Evolutionary conservation across 2,888 invertebrate species (phyloP), one percentile per base, ranked within the genome.

Genomic region (Epicampocera succincta): DNA sequence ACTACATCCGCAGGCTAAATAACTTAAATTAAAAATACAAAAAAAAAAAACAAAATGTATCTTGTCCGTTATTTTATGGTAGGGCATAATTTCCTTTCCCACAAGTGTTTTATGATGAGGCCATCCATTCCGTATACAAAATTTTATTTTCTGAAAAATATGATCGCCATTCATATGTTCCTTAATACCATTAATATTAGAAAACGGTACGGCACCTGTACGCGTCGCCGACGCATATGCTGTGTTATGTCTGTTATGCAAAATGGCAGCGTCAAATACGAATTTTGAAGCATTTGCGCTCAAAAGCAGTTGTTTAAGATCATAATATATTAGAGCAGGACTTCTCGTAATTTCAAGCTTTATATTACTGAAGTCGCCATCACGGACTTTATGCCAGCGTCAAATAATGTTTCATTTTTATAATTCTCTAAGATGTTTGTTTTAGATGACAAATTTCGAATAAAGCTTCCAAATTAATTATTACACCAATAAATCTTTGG

Each of bases 381-480:
- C 58, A 3, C 54, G 42, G n/a, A 3, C 42, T 11, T 60, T 38
- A 15, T 52, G 40, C 81, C 83, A 84, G 21, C 80, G 74, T 71
- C 84, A 82, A 0, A 44, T n/a, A 3, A 61, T 25, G 25, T 84
- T 61, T 60, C 80, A 72, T 65, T 72, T 80, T 38, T 81, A 48
- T 12, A 83, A 48, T 21, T 72, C 58, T 4, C 77, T 68, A 11
- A 74, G 73, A 74, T 82, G 61, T 46, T 56, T 50, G 44, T 65
- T 83, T n/a, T 44, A n/a, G n/a, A 5, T 9, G 33, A 33, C 9
- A 44, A n/a, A 44, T 44, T 44, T 68, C 77, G 56, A 4, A 42
- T 19, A 13, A 83, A 83, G 84, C 12, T 56, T 75, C 78, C 17
- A 75, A 71, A 58, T 69, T 84, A 85, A 56, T 85, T 86, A 84